A percentile compares a stretch with the other conserved stretches of the same genome.
These are phyloP conservation scores for Caprella mutica DNA, from an alignment of 2,888 invertebrate species.

Conservation along the genomic window DNA sequence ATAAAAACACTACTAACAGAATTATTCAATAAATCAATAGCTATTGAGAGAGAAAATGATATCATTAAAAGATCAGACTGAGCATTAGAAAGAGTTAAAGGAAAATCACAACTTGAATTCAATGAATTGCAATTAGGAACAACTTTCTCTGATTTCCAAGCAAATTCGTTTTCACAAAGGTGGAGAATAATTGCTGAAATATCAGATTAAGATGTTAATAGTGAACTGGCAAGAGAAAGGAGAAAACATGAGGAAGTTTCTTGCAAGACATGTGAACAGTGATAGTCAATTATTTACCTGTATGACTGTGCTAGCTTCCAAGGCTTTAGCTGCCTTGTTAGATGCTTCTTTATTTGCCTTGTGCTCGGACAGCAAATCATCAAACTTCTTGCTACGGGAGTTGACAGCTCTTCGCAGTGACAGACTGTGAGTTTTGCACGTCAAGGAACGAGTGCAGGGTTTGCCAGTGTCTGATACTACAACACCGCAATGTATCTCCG, in stretches of 20 bases:
- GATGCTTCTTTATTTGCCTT: constrained; percentile 52
- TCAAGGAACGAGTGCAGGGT: constrained; percentile 33
- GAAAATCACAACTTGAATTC: too few species aligned
- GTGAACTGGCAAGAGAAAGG: background rate
- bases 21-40: too few species aligned
- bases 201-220: background rate
- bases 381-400: constrained; percentile 61
- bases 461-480: constrained; percentile 30
- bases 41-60: too few species aligned
- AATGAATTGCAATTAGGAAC: too few species aligned
- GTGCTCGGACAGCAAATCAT: constrained; percentile 61
- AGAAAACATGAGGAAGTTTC: background rate
- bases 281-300: constrained; percentile 15
- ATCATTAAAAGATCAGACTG: too few species aligned
- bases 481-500: constrained; percentile 33
- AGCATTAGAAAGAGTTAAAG: too few species aligned
- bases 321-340: constrained; percentile 27
- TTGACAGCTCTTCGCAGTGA: constrained; percentile 51
- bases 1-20: too few species aligned
- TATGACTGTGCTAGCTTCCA: constrained; percentile 19
- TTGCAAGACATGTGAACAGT: background rate
- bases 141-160: too few species aligned
- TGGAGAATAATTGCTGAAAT: background rate
- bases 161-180: background rate
- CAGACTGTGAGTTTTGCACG: constrained; percentile 32